phyloP scores from a whole-genome alignment of 2,888 invertebrate species.

The Sesia apiformis region DNA sequence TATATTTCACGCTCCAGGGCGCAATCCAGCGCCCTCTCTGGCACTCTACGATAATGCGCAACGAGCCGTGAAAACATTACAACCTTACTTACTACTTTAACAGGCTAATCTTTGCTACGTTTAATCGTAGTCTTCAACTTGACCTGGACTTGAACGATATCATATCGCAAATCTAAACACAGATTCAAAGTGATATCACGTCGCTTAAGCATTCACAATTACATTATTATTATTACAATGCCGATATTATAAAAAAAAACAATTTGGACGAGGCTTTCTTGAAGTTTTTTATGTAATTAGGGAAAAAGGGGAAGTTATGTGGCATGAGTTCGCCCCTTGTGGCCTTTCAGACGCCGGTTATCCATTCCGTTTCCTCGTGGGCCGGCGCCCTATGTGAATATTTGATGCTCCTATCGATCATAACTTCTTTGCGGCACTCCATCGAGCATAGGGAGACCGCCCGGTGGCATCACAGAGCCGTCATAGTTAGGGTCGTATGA shows the following conservation, averaged over 20 bases:
- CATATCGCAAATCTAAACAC: no score
- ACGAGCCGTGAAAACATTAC: conserved; percentile 43
- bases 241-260: no score
- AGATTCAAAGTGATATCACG: no score
- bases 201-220: no score
- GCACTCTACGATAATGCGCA: conserved; percentile 27
- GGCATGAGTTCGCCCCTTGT: conserved; percentile 37
- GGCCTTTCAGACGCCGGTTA: conserved; percentile 62
- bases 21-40: conserved; percentile 18
- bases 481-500: no score
- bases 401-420: conserved; percentile 70
- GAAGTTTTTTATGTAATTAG: no score
- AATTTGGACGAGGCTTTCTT: no score
- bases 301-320: neutral
- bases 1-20: conserved; percentile 34
- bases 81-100: conserved; percentile 26
- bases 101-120: conserved; percentile 23
- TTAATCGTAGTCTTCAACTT: neutral
- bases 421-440: conserved; percentile 53
- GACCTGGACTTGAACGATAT: no score
- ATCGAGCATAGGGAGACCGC: conserved; percentile 10
- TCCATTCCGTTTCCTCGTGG: conserved; percentile 56
- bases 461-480: neutral
- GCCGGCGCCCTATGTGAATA: conserved; percentile 54
- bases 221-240: no score